Conservation (phyloP, 1,140 invertebrate species). For the Drosophila lacteicornis region DNA sequence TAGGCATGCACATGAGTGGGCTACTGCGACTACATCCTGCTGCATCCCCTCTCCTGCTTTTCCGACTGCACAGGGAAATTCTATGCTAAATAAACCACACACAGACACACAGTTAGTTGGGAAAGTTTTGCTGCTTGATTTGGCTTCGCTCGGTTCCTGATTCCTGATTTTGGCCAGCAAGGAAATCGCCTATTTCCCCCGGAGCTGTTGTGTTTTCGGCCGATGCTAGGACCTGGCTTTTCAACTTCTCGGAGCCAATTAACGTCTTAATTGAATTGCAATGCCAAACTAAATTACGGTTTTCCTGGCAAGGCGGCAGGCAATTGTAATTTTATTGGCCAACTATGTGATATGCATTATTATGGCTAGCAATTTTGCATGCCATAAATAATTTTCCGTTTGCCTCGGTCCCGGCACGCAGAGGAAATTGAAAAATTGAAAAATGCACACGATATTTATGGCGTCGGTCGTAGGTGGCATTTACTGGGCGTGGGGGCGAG, state of each 20-base stretch:
- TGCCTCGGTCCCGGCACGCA: slow-evolving; percentile 35
- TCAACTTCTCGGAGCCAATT: slow-evolving; percentile 62
- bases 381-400: slow-evolving; percentile 63
- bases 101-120: slow-evolving; percentile 42
- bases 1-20: slow-evolving; percentile 76
- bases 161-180: slow-evolving; percentile 38
- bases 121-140: slow-evolving; percentile 79
- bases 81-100: slow-evolving; percentile 66
- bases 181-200: slow-evolving; percentile 74
- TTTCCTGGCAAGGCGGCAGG: slow-evolving; percentile 13
- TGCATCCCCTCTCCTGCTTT: slow-evolving; percentile 12
- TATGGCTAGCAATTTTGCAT: slow-evolving; percentile 47
- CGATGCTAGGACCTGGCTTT: slow-evolving; percentile 43
- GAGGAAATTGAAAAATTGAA: slow-evolving; percentile 56
- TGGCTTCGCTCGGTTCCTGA: slow-evolving; percentile 52
- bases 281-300: slow-evolving; percentile 34
- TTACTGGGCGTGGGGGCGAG: slow-evolving; percentile 16
- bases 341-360: slow-evolving; percentile 60
- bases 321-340: slow-evolving; percentile 63
- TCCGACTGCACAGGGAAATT: slow-evolving; percentile 53
- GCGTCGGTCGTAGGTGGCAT: slow-evolving; percentile 26
- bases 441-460: slow-evolving; percentile 64
- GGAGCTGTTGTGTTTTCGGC: slow-evolving; percentile 54
- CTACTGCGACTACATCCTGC: slow-evolving; percentile 1
- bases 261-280: slow-evolving; percentile 77